Evolutionary conservation across 2,888 invertebrate genomes (phyloP).

Genomic region (Tubulanus polymorphus): DNA sequence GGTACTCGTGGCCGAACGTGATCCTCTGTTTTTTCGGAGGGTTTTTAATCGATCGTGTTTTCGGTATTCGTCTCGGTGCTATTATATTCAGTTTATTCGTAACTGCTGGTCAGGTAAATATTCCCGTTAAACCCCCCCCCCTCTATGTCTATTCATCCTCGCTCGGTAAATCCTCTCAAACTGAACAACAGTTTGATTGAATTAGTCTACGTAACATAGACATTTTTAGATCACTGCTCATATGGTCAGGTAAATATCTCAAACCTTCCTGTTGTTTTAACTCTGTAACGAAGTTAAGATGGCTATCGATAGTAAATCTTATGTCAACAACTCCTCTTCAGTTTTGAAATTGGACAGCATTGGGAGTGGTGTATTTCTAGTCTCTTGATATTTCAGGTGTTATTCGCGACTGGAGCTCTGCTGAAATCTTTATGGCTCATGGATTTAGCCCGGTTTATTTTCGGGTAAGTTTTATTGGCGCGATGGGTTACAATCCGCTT

Average conservation of each 20-base stretch:
- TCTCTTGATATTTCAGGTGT: slow-evolving; percentile 50
- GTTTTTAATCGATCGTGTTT: slow-evolving; percentile 88
- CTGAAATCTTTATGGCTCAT: slow-evolving; percentile 80
- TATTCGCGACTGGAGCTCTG: slow-evolving; percentile 82
- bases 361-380: no score
- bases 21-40: slow-evolving; percentile 93
- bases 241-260: no score
- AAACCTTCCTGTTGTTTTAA: no score
- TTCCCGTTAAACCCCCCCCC: neutral
- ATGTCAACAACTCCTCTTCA: no score
- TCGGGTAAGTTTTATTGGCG: slow-evolving; percentile 62
- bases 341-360: no score
- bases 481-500: neutral
- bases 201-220: no score
- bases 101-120: slow-evolving; percentile 70
- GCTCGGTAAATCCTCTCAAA: no score
- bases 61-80: slow-evolving; percentile 89
- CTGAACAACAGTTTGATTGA: no score
- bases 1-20: slow-evolving; percentile 98
- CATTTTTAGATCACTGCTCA: no score
- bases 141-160: neutral
- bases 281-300: no score
- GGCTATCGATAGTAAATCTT: no score
- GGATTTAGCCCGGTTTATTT: slow-evolving; percentile 88
- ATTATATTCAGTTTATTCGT: slow-evolving; percentile 85